Conservation (phyloP, 2,113 vertebrate species). For the Spheniscus mendiculus region DNA sequence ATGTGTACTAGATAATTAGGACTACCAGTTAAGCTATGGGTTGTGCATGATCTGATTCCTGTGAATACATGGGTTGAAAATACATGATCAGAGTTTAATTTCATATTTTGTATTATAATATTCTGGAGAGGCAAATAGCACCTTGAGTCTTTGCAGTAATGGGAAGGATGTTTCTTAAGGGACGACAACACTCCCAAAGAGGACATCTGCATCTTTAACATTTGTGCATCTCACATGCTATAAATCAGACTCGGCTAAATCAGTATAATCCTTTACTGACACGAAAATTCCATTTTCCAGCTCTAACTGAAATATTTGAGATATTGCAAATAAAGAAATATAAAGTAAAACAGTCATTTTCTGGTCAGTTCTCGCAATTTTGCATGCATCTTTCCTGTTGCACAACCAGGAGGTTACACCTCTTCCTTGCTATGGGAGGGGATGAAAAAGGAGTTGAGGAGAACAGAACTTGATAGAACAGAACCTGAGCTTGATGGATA, state of each 20-base stretch:
- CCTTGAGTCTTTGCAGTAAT: not conserved
- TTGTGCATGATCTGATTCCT: not conserved
- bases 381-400: not conserved
- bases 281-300: not conserved
- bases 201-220: not conserved
- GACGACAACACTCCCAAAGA: not conserved
- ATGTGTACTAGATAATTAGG: not conserved
- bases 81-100: not conserved
- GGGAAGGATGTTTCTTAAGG: not conserved
- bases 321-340: not conserved
- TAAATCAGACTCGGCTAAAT: not conserved
- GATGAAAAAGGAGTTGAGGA: not conserved
- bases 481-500: not conserved
- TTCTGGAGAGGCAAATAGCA: not conserved
- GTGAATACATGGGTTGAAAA: not conserved
- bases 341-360: not conserved
- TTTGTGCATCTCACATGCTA: not conserved
- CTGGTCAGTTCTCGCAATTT: not conserved
- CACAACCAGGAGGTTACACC: not conserved
- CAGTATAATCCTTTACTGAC: not conserved
- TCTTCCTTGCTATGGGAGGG: not conserved
- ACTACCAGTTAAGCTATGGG: not conserved
- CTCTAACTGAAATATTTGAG: not conserved
- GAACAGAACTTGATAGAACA: not conserved
- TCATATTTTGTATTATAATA: not conserved